Conservation (phyloP, 2,113 vertebrate genomes). For the Phylloscopus trochilus region DNA sequence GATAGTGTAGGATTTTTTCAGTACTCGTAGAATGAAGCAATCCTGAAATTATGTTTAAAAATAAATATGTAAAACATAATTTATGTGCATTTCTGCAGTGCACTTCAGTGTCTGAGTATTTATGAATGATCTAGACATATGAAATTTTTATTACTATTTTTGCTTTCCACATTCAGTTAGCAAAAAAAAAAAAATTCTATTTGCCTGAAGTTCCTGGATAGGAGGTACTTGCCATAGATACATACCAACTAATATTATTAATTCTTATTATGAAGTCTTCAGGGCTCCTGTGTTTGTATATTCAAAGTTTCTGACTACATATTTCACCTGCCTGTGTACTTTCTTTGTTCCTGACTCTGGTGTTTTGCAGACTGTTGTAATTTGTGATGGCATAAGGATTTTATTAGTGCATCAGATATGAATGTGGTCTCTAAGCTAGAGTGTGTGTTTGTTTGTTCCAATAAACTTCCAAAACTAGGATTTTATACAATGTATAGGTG, state of each 20-base stretch:
- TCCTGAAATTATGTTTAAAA: conserved; percentile 32
- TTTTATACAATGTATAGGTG: neutral
- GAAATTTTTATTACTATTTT: neutral
- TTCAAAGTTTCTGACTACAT: neutral
- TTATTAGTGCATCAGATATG: neutral
- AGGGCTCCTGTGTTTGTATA: neutral
- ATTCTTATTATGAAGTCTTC: neutral
- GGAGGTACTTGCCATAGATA: neutral
- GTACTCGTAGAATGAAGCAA: conserved; percentile 26
- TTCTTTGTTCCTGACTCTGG: neutral
- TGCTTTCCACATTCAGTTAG: neutral
- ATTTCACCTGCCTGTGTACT: neutral
- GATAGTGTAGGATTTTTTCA: conserved; percentile 58
- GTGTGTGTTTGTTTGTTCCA: neutral
- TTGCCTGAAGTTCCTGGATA: neutral
- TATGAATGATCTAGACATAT: neutral
- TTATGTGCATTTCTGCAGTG: neutral
- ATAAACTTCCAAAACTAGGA: neutral
- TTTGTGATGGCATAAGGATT: neutral
- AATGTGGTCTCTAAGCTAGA: neutral
- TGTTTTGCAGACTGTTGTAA: neutral
- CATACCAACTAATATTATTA: neutral
- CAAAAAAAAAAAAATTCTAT: neutral
- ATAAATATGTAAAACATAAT: neutral
- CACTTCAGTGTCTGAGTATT: neutral